These are phyloP conservation scores for Euphonia xanthogaster DNA, from an alignment of 2,797 vertebrate genomes.

Conservation along the genomic window DNA sequence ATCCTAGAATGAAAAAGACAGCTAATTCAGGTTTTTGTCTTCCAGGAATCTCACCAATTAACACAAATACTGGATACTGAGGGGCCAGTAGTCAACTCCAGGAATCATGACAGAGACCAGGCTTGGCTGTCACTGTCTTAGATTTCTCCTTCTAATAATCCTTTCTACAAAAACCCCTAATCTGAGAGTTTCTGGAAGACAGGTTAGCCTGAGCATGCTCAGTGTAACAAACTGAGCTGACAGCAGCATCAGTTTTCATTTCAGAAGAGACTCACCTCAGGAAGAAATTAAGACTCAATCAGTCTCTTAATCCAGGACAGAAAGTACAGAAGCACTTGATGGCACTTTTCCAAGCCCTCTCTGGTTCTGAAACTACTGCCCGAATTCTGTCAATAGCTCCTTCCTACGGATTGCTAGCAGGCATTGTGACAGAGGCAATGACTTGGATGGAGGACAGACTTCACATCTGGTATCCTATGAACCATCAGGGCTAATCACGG, in stretches of 20 bases:
- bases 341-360: background rate
- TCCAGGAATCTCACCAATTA: background rate
- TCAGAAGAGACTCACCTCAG: background rate
- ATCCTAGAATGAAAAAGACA: background rate
- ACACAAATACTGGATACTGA: background rate
- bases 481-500: background rate
- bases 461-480: background rate
- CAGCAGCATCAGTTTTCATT: background rate
- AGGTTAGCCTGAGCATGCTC: background rate
- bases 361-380: background rate
- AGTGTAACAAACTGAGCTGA: background rate
- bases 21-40: background rate
- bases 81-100: background rate
- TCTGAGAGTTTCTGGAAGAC: background rate
- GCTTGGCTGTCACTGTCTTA: background rate
- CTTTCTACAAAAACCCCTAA: background rate
- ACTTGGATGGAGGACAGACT: background rate
- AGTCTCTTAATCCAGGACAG: background rate
- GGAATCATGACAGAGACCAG: background rate
- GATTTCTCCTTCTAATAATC: background rate
- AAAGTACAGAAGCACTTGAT: background rate
- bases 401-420: background rate
- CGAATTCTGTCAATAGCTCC: background rate
- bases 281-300: background rate
- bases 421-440: background rate